Evolutionary conservation across 2,113 vertebrate genomes (phyloP).

Genomic region (Grantiella picta): DNA sequence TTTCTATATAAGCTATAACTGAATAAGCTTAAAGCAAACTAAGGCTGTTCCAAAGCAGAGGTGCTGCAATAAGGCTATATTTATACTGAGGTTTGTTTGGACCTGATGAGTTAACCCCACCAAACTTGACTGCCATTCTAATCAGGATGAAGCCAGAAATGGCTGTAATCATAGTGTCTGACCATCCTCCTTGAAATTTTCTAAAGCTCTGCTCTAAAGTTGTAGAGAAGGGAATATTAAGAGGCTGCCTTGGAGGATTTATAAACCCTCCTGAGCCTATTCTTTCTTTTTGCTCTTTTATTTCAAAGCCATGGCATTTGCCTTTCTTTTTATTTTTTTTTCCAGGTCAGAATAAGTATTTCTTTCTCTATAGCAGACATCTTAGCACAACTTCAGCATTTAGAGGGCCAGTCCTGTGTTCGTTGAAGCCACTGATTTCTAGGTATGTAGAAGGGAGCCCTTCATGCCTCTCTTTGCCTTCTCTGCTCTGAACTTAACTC

Average conservation of each 20-base stretch:
- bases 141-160: slow-evolving; percentile 2
- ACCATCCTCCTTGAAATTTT: slow-evolving; percentile 6
- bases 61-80: neutral
- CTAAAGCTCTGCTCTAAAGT: neutral
- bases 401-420: neutral
- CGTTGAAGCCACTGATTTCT: neutral
- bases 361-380: neutral
- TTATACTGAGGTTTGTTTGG: neutral
- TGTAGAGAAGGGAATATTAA: neutral
- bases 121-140: neutral
- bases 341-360: neutral
- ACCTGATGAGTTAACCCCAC: neutral
- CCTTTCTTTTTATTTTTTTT: neutral
- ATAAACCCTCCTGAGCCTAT: slow-evolving; percentile 40
- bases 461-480: neutral
- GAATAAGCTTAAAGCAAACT: neutral
- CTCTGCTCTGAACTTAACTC: slow-evolving; percentile 23
- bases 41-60: neutral
- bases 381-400: neutral
- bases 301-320: slow-evolving; percentile 18
- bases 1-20: neutral
- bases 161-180: neutral
- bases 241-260: slow-evolving; percentile 49
- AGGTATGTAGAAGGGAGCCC: neutral
- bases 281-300: slow-evolving; percentile 19